These are phyloP conservation scores for Cancer borealis DNA, from an alignment of 2,888 invertebrate genomes.

Conservation along the genomic window DNA sequence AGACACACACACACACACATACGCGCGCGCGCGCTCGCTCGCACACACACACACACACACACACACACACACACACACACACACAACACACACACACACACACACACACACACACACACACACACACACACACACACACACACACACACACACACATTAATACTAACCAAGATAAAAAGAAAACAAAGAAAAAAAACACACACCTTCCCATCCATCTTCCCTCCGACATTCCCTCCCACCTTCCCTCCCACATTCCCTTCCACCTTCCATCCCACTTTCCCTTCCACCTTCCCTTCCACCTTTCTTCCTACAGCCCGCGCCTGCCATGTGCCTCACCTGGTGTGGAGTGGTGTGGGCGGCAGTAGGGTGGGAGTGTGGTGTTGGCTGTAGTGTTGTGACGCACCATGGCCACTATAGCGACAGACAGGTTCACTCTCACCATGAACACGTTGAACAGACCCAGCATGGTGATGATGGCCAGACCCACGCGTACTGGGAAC, in stretches of 20 bases:
- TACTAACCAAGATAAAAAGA: no score
- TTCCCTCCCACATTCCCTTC: neutral
- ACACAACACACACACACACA: no score
- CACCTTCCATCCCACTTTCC: neutral
- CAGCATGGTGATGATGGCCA: conserved; percentile 47
- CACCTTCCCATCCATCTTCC: neutral
- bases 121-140: no score
- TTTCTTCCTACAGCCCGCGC: neutral
- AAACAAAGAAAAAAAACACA: no score
- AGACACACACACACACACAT: neutral
- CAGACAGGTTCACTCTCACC: conserved; percentile 62
- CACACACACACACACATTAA: no score
- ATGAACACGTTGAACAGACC: conserved; percentile 57
- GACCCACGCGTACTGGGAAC: conserved; percentile 7
- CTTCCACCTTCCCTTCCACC: neutral
- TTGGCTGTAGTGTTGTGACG: neutral
- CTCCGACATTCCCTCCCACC: neutral
- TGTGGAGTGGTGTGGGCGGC: neutral
- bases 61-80: no score
- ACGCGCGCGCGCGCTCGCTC: neutral
- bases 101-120: no score
- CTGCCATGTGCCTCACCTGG: neutral
- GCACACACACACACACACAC: no score
- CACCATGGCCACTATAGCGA: conserved; percentile 65
- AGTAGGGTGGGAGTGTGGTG: neutral